Evolutionary conservation across 2,888 invertebrate species (phyloP).

Genomic region (Stenotaenia linearis): DNA sequence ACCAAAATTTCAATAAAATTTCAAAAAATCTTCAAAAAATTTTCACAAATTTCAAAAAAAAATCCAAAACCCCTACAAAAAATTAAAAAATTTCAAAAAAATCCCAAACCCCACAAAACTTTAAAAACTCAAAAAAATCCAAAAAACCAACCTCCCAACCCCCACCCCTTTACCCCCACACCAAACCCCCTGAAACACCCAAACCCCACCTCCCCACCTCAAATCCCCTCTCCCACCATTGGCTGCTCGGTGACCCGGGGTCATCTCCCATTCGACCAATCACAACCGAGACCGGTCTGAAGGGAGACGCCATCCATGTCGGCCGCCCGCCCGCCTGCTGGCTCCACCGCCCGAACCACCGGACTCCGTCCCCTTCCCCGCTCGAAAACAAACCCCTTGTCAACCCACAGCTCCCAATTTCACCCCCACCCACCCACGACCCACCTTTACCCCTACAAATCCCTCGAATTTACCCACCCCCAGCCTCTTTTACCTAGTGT

Average conservation of each 20-base stretch:
- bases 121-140: too few relatives aligned
- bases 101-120: neutral
- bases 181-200: neutral
- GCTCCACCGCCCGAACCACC: neutral
- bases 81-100: too few relatives aligned
- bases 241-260: neutral
- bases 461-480: neutral
- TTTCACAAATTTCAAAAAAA: too few relatives aligned
- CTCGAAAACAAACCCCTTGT: neutral
- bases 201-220: neutral
- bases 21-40: too few relatives aligned
- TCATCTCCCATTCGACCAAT: neutral
- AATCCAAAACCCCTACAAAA: too few relatives aligned
- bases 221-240: neutral
- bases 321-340: neutral
- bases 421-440: neutral
- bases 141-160: too few relatives aligned
- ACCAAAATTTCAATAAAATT: too few relatives aligned
- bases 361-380: neutral
- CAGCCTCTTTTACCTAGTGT: neutral
- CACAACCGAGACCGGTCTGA: neutral
- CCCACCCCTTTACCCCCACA: neutral
- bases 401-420: neutral
- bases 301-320: slow-evolving; percentile 26
- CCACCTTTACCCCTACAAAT: neutral